Evolutionary conservation across 2,113 vertebrate species (phyloP), one percentile per base, ranked within the genome.

Genomic region (Micronycteris hirsuta): DNA sequence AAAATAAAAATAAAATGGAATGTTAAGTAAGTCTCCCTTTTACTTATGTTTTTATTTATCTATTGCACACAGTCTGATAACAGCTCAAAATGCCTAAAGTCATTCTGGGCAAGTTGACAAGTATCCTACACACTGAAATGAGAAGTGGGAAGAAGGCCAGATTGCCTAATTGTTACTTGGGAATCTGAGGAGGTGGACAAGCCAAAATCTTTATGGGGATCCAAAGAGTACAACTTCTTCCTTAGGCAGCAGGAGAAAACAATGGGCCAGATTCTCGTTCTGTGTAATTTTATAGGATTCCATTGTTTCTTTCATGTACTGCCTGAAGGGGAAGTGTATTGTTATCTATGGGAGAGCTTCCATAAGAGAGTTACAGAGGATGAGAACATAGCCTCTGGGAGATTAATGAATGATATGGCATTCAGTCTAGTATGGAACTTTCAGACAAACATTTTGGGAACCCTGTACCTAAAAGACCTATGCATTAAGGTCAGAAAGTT

Each of bases 81-180:
- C 7, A 95, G 86, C 65, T 95, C 91, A 86, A 96, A 95, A 96
- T 78, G 88, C 93, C 95, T 89, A 78, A 83, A 97, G 93, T 77
- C 47, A 84, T 86, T 95, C 96, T 78, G 91, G 97, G 97, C 96
- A 93, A 89, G 81, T 10, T 94, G 96, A 96, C 97, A 98, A 89
- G 58, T 41, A 96, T 82, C 96, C 96, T 91, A 97, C 96, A 95
- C 96, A 92, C 22, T 94, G 94, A 97, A 94, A 94, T 81, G 71
- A 95, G 95, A 88, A 65, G 93, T 89, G 91, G 97, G 96, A 96
- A 96, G 38, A 83, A 83, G 58, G 94, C 96, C 96, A 97, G 96
- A 93, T 97, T 98, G 97, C 97, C 94, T 97, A 91, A 98, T 82
- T 97, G 86, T 94, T 84, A 91, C 93, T 96, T 91, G 89, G 91